Conservation (phyloP, 2,888 invertebrate species). For the Myathropa florea region DNA sequence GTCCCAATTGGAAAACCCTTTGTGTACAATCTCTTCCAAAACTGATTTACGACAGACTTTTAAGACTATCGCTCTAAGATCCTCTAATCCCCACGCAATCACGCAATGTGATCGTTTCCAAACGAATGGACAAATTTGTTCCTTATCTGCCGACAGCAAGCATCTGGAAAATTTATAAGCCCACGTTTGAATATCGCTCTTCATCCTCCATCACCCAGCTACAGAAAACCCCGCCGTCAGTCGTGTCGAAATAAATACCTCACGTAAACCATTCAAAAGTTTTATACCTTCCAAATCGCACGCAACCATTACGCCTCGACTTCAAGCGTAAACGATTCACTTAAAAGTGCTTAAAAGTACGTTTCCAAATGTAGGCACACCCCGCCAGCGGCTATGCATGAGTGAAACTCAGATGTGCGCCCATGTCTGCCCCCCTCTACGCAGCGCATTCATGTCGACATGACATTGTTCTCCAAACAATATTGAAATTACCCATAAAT, state of each 20-base stretch:
- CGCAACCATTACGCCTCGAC: not conserved
- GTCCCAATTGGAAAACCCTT: too few species aligned
- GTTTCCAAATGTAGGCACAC: constrained; percentile 23
- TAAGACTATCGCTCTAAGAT: too few species aligned
- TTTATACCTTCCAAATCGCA: constrained; percentile 16
- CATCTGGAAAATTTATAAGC: not conserved
- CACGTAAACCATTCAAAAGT: constrained; percentile 31
- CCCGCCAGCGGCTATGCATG: not conserved
- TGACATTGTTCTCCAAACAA: constrained; percentile 62
- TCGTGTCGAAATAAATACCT: constrained; percentile 30
- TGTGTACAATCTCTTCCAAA: too few species aligned
- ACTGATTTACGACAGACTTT: too few species aligned
- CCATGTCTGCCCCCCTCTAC: not conserved
- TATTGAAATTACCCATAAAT: constrained; percentile 69
- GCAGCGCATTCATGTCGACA: not conserved
- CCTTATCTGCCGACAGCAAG: not conserved
- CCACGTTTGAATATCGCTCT: not conserved
- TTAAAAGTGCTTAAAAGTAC: constrained; percentile 48
- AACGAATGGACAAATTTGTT: not conserved
- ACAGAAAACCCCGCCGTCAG: too few species aligned
- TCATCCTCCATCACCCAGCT: too few species aligned
- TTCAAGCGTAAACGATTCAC: constrained; percentile 43
- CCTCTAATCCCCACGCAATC: not conserved
- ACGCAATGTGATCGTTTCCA: too few species aligned
- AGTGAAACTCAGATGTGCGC: not conserved